Conservation (phyloP, 1,140 invertebrate species). For the Ceratosolen fusciceps region DNA sequence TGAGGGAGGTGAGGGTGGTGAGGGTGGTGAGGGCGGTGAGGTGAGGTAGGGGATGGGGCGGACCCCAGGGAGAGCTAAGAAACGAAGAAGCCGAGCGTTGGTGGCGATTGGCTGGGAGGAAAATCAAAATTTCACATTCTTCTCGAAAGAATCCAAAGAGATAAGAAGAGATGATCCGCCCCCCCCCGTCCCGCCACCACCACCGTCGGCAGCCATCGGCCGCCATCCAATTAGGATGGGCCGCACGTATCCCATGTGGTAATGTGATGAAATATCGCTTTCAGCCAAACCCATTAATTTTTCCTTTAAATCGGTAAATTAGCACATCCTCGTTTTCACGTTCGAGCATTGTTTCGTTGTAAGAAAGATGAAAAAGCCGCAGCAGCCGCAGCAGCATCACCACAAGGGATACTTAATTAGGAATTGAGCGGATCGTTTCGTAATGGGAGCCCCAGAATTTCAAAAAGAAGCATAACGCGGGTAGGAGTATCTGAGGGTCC, state of each 20-base stretch:
- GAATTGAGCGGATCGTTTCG: constrained; percentile 41
- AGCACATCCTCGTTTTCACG: constrained; percentile 69
- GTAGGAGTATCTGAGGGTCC: constrained; percentile 69
- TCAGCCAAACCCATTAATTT: background rate
- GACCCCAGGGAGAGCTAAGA: too few relatives aligned
- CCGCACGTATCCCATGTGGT: background rate
- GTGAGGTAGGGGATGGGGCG: too few relatives aligned
- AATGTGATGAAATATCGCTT: background rate
- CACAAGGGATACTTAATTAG: too few relatives aligned
- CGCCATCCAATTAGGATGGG: background rate
- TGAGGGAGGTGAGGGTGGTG: too few relatives aligned
- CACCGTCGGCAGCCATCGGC: too few relatives aligned
- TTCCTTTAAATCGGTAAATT: constrained; percentile 61
- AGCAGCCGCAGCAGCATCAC: too few relatives aligned
- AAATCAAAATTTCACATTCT: constrained; percentile 24
- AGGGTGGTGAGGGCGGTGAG: too few relatives aligned
- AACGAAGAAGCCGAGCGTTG: background rate
- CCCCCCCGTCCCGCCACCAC: background rate
- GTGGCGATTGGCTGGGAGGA: background rate
- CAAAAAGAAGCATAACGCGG: constrained; percentile 72
- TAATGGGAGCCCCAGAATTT: constrained; percentile 49
- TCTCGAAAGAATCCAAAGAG: too few relatives aligned
- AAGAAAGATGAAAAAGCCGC: constrained; percentile 1
- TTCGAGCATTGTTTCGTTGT: constrained; percentile 64
- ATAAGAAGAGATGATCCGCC: constrained; percentile 22